Conservation (phyloP, 2,113 vertebrate species). For the Caloenas nicobarica region DNA sequence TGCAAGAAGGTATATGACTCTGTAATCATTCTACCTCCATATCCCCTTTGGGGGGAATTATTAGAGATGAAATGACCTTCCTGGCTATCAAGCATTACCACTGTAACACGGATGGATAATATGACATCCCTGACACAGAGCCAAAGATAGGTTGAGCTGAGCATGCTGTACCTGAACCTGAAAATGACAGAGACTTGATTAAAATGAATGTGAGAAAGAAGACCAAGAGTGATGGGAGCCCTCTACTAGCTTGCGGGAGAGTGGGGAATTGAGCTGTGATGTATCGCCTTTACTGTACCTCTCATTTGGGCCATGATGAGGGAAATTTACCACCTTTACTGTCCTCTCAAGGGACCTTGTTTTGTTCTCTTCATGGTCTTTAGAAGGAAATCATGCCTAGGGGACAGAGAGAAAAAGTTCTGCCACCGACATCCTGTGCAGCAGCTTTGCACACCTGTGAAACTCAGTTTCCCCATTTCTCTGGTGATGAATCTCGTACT, state of each 20-base stretch:
- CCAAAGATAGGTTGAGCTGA: slow-evolving; percentile 53
- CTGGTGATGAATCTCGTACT: neutral
- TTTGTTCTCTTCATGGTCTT: neutral
- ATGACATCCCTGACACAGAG: slow-evolving; percentile 50
- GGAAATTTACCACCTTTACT: neutral
- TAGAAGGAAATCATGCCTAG: neutral
- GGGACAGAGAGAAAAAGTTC: neutral
- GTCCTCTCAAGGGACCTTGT: neutral
- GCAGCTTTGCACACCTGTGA: neutral
- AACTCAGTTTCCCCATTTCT: neutral
- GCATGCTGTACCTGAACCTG: neutral
- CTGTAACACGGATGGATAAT: slow-evolving; percentile 34
- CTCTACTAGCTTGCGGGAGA: neutral
- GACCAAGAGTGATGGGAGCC: slow-evolving; percentile 22
- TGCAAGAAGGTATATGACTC: slow-evolving; percentile 28
- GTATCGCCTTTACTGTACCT: neutral
- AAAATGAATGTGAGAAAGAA: slow-evolving; percentile 63
- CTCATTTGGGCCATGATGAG: slow-evolving; percentile 28
- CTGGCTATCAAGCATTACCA: slow-evolving; percentile 47
- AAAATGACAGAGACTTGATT: slow-evolving; percentile 59
- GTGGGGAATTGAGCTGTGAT: slow-evolving; percentile 9
- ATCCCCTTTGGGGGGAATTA: slow-evolving; percentile 59
- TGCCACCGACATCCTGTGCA: neutral
- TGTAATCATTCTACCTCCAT: slow-evolving; percentile 62
- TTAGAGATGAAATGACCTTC: slow-evolving; percentile 53